Evolutionary conservation across 2,797 vertebrate species (phyloP).

Genomic region (Rhinoraja longicauda): DNA sequence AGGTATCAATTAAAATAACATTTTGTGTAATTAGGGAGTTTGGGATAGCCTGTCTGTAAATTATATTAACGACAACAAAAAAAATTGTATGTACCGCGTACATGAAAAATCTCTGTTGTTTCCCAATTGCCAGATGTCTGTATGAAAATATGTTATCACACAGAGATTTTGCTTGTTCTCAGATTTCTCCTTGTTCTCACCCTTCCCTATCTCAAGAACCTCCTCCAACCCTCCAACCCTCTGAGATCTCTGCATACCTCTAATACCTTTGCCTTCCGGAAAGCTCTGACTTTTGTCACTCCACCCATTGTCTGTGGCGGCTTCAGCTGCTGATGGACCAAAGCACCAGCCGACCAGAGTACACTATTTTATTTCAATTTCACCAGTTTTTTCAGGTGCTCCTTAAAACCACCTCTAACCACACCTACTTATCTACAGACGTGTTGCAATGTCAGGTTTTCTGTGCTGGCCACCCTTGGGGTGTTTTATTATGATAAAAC

Average conservation of each 20-base stretch:
- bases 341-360: not conserved
- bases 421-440: not conserved
- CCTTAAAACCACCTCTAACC: not conserved
- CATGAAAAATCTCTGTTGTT: not conserved
- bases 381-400: not conserved
- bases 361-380: not conserved
- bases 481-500: not conserved
- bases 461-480: not conserved
- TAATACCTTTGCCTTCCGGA: not conserved
- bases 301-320: not conserved
- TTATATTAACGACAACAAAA: not conserved
- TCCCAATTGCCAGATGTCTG: not conserved
- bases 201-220: not conserved
- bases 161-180: not conserved
- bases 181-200: not conserved
- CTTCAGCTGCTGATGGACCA: not conserved
- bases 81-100: not conserved
- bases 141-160: not conserved
- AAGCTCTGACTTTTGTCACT: not conserved
- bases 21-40: not conserved
- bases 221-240: not conserved
- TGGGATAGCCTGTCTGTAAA: not conserved
- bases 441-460: not conserved
- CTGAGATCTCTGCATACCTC: not conserved
- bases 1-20: not conserved